Conservation (phyloP, 2,113 vertebrate genomes). For the Haemorhous mexicanus region DNA sequence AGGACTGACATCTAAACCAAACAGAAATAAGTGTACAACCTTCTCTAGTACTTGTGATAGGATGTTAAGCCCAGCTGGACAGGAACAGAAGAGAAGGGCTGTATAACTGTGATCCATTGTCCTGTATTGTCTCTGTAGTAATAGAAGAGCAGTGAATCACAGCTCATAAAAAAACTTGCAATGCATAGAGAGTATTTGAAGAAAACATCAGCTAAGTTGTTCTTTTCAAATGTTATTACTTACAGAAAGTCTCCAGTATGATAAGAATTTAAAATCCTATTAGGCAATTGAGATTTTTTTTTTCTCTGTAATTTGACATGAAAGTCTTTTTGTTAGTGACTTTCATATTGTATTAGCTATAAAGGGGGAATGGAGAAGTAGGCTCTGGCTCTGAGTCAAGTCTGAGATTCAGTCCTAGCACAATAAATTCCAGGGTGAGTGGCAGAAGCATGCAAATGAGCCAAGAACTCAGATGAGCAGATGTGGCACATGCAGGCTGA, state of each 20-base stretch:
- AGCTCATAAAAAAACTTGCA: not conserved
- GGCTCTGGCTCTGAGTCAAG: slow-evolving; percentile 35
- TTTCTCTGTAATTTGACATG: slow-evolving; percentile 46
- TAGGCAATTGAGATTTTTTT: slow-evolving; percentile 43
- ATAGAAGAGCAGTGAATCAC: not conserved
- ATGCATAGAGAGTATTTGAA: not conserved
- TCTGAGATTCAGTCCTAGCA: not conserved
- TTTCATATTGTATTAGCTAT: slow-evolving; percentile 55
- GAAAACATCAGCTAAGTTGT: slow-evolving; percentile 16
- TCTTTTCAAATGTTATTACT: slow-evolving; percentile 43
- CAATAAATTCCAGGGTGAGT: slow-evolving; percentile 22
- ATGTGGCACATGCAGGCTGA: not conserved
- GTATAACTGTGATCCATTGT: not conserved
- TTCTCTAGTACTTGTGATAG: not conserved
- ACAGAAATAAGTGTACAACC: not conserved
- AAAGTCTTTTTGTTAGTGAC: slow-evolving; percentile 59
- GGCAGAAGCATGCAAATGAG: slow-evolving; percentile 24
- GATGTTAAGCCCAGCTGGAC: not conserved
- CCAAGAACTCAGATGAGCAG: not conserved
- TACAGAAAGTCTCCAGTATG: slow-evolving; percentile 44
- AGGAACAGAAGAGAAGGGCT: not conserved
- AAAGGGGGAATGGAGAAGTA: slow-evolving; percentile 28
- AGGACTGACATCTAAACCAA: not conserved
- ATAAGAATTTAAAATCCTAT: slow-evolving; percentile 62
- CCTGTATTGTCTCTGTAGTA: not conserved